phyloP scores from a whole-genome alignment of 2,113 vertebrate species.

The Festucalex cinctus region DNA sequence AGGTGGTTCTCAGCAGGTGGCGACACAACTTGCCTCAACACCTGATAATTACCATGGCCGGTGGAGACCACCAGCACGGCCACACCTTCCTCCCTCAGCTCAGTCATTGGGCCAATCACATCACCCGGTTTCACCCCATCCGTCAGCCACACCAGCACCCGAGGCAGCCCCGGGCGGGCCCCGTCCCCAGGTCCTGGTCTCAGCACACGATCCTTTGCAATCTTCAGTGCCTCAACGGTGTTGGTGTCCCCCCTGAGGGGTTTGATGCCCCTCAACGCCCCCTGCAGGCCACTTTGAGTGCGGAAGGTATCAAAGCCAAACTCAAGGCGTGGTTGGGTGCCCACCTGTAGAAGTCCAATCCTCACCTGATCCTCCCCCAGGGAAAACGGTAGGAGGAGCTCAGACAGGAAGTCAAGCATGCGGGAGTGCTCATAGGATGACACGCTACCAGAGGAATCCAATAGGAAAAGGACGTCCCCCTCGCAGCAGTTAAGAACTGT shows the following conservation, averaged over 20 bases:
- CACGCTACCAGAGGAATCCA: conserved; percentile 93
- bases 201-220: conserved; percentile 73
- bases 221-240: conserved; percentile 80
- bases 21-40: conserved; percentile 80
- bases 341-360: conserved; percentile 87
- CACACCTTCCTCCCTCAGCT: conserved; percentile 81
- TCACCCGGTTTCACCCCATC: conserved; percentile 88
- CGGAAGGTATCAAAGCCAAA: conserved; percentile 77
- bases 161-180: conserved; percentile 77
- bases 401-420: conserved; percentile 85
- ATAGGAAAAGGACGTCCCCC: conserved; percentile 86
- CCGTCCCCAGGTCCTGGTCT: conserved; percentile 37
- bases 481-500: conserved; percentile 75
- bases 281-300: conserved; percentile 58
- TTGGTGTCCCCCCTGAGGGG: conserved; percentile 92
- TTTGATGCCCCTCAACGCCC: conserved; percentile 66
- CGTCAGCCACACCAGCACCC: conserved; percentile 92
- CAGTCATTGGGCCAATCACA: conserved; percentile 78
- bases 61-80: conserved; percentile 88
- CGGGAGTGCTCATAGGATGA: conserved; percentile 86
- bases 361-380: conserved; percentile 80
- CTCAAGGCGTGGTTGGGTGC: conserved; percentile 81
- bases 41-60: conserved; percentile 80
- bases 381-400: conserved; percentile 80
- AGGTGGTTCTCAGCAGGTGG: conserved; percentile 78